A percentile compares a stretch with the other conserved stretches of the same genome.
Conservation (phyloP, 2,797 vertebrate species). For the Coregonus suidteri region DNA sequence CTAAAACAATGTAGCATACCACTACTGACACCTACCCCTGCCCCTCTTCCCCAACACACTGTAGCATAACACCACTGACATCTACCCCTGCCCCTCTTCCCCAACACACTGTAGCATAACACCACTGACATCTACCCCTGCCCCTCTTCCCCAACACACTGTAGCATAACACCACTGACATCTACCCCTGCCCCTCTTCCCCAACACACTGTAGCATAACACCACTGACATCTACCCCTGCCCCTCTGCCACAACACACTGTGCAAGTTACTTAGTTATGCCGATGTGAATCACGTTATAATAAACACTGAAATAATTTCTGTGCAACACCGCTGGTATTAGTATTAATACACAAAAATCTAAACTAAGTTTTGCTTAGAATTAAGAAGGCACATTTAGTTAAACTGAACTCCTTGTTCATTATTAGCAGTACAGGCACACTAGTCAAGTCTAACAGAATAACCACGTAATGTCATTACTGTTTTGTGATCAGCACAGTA, state of each 20-base stretch:
- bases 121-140: background rate
- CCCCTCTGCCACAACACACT: background rate
- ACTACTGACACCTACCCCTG: too few species aligned
- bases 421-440: background rate
- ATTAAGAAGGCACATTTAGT: background rate
- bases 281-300: background rate
- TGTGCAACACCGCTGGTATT: background rate
- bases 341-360: background rate
- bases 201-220: background rate
- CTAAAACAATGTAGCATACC: background rate
- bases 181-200: background rate
- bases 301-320: background rate
- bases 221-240: background rate
- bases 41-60: too few species aligned
- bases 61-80: background rate
- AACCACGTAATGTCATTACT: background rate
- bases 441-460: background rate
- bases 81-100: background rate
- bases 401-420: background rate
- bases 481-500: background rate
- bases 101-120: background rate
- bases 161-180: background rate
- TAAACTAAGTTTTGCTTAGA: background rate
- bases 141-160: background rate
- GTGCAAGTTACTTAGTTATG: background rate